Evolutionary conservation across 2,888 invertebrate genomes (phyloP).

Genomic region (Phlogophora meticulosa): DNA sequence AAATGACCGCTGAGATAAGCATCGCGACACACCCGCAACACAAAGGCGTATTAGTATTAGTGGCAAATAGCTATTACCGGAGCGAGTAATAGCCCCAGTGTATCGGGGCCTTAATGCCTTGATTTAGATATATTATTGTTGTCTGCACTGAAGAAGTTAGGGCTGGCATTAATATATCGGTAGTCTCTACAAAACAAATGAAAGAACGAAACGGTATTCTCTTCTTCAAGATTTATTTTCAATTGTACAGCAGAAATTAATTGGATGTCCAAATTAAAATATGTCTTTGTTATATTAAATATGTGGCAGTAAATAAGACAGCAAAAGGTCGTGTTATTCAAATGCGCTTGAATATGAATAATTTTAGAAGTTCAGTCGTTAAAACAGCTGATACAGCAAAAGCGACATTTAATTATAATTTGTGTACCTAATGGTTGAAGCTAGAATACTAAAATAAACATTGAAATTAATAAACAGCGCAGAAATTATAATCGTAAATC

Average conservation of each 20-base stretch:
- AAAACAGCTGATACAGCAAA: constrained; percentile 35
- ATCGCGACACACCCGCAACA: constrained; percentile 73
- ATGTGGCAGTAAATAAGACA: constrained; percentile 12
- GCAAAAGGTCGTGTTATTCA: constrained; percentile 33
- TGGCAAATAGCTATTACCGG: constrained; percentile 72
- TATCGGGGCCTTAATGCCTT: constrained; percentile 60
- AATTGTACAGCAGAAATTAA: constrained; percentile 21
- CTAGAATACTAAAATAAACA: constrained; percentile 15
- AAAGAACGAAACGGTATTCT: constrained; percentile 1
- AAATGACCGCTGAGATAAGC: constrained; percentile 71
- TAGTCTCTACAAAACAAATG: constrained; percentile 41
- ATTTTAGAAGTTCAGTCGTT: constrained; percentile 38
- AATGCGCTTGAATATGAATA: constrained; percentile 39
- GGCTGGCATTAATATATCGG: constrained; percentile 52
- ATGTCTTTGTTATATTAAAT: constrained; percentile 6
- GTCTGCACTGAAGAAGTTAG: constrained; percentile 54
- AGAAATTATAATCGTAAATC: background rate
- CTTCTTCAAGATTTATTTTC: background rate
- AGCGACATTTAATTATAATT: constrained; percentile 26
- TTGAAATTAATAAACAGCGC: background rate
- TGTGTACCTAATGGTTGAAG: constrained; percentile 24
- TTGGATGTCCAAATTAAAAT: constrained; percentile 27
- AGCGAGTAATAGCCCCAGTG: constrained; percentile 54
- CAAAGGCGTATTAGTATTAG: constrained; percentile 79
- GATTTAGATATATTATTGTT: constrained; percentile 68